Evolutionary conservation across 2,888 invertebrate genomes (phyloP).

Genomic region (Ypsolopha scabrella): DNA sequence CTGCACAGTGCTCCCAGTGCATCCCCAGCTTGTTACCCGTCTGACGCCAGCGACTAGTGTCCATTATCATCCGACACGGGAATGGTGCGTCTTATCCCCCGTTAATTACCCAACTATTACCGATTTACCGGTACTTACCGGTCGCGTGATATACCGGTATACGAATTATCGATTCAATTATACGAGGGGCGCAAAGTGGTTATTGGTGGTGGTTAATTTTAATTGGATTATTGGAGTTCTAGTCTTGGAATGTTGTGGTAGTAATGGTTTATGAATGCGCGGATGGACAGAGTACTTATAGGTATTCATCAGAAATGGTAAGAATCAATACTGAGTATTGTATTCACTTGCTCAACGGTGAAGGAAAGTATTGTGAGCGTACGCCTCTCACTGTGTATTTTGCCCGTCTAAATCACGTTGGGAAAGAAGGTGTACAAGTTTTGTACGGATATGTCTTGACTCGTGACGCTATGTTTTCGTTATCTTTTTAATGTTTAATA

Average conservation of each 20-base stretch:
- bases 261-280: no score
- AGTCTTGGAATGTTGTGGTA: neutral
- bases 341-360: no score
- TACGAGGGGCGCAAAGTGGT: neutral
- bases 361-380: no score
- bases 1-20: constrained; percentile 12
- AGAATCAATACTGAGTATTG: no score
- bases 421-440: no score
- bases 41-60: constrained; percentile 28
- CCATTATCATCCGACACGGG: constrained; percentile 36
- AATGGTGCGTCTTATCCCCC: constrained; percentile 43
- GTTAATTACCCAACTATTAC: constrained; percentile 48
- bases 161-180: neutral
- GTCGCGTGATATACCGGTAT: constrained; percentile 48
- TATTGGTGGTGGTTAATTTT: neutral
- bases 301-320: no score
- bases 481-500: no score
- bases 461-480: no score
- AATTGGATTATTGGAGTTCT: neutral
- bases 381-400: no score
- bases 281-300: no score
- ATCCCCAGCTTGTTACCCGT: constrained; percentile 16
- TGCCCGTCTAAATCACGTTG: no score
- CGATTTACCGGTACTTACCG: constrained; percentile 42
- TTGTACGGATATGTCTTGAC: no score